These are phyloP conservation scores for Phocides pigmalion DNA, from an alignment of 1,140 invertebrate species.

Conservation along the genomic window DNA sequence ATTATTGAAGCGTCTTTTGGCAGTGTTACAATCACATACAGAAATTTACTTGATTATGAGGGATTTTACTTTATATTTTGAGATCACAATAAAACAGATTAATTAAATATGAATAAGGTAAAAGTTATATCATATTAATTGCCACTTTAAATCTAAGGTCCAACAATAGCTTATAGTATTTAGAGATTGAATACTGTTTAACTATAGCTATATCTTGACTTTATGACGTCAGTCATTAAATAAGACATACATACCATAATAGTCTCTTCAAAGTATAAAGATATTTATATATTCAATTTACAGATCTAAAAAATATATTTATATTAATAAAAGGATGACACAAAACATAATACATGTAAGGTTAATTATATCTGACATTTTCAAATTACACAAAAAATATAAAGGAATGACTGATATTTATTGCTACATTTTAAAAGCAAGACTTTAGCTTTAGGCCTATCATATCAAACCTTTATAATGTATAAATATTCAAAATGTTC, in stretches of 20 bases:
- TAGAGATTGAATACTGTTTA: conserved; percentile 14
- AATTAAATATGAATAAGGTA: conserved; percentile 2
- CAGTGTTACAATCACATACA: conserved; percentile 42
- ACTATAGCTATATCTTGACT: background rate
- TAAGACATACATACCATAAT: too few relatives aligned
- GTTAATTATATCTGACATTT: too few relatives aligned
- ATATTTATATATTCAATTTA: too few relatives aligned
- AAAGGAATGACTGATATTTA: too few relatives aligned
- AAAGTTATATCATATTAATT: background rate
- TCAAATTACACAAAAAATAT: too few relatives aligned
- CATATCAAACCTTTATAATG: background rate
- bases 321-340: too few relatives aligned
- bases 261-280: too few relatives aligned
- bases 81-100: conserved; percentile 25
- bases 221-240: too few relatives aligned
- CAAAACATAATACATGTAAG: too few relatives aligned
- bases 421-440: too few relatives aligned
- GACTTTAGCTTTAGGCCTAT: background rate
- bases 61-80: conserved; percentile 10
- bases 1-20: conserved; percentile 46
- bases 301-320: too few relatives aligned
- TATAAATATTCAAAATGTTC: too few relatives aligned
- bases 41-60: conserved; percentile 14
- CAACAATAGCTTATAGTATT: conserved; percentile 33
- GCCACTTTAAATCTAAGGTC: conserved; percentile 18